A percentile compares a stretch with the other conserved stretches of the same genome.
Evolutionary conservation across 1,140 invertebrate genomes (phyloP).

Genomic region (Batillaria attramentaria): DNA sequence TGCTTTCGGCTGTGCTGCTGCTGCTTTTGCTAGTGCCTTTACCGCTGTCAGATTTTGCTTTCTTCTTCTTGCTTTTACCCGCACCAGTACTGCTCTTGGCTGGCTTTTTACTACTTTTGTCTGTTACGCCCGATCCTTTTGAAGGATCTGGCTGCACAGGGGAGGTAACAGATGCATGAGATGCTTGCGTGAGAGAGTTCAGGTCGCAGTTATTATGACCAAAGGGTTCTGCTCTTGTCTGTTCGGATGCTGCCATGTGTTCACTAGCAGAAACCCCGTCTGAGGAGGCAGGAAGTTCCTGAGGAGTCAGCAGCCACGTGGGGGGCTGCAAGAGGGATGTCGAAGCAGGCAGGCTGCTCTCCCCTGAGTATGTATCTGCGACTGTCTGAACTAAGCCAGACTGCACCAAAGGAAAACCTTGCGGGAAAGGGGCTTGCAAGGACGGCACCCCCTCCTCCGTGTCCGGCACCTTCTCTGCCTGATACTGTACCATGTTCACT

Average conservation of each 20-base stretch:
- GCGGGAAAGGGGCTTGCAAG: not conserved
- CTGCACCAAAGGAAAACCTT: not conserved
- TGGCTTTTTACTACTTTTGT: too few species aligned
- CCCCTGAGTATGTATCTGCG: conserved; percentile 9
- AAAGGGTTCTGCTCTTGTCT: not conserved
- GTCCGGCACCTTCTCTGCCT: not conserved
- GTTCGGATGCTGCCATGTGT: conserved; percentile 14
- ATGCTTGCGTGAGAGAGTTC: too few species aligned
- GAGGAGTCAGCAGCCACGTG: conserved; percentile 29
- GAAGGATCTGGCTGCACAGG: too few species aligned
- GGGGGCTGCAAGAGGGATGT: conserved; percentile 30
- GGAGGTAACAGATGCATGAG: too few species aligned
- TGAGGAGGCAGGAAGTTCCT: conserved; percentile 15
- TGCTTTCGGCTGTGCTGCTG: not conserved
- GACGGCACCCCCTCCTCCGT: conserved; percentile 11
- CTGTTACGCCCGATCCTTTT: too few species aligned
- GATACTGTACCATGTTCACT: not conserved
- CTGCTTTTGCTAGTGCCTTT: not conserved
- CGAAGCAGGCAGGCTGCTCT: not conserved
- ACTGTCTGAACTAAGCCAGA: conserved; percentile 6
- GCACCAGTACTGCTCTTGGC: too few species aligned
- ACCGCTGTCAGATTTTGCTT: not conserved
- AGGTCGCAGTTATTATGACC: too few species aligned
- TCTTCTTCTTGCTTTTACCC: conserved; percentile 24
- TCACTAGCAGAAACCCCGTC: conserved; percentile 1